phyloP scores from a whole-genome alignment of 2,797 vertebrate genomes.

The Pampus argenteus region DNA sequence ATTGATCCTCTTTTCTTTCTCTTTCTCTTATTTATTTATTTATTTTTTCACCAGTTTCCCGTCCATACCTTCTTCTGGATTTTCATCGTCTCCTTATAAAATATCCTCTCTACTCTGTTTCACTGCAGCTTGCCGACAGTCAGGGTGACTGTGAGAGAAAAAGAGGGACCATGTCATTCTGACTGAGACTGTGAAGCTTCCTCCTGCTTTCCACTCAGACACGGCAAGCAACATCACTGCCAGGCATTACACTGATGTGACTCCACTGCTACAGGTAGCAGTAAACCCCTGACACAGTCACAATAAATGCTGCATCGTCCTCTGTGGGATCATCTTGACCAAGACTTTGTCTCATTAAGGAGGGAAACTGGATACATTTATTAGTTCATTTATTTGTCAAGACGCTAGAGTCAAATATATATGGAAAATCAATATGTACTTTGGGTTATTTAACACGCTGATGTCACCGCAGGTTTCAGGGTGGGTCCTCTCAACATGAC shows the following conservation, averaged over 20 bases:
- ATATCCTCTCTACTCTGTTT: constrained; percentile 28
- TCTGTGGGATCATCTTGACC: constrained; percentile 15
- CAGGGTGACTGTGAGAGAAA: constrained; percentile 26
- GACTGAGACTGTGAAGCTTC: constrained; percentile 29
- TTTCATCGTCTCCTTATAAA: constrained; percentile 41
- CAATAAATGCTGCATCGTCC: constrained; percentile 10
- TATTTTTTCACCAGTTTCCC: background rate
- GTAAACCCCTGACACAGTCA: constrained; percentile 27
- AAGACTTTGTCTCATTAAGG: constrained; percentile 4
- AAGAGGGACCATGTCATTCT: constrained; percentile 36
- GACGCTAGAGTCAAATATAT: constrained; percentile 50
- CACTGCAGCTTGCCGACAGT: constrained; percentile 54
- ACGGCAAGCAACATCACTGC: constrained; percentile 19
- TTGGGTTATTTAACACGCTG: constrained; percentile 66
- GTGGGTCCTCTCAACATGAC: constrained; percentile 46
- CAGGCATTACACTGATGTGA: constrained; percentile 21
- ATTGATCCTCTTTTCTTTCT: constrained; percentile 30
- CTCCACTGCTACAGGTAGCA: constrained; percentile 25
- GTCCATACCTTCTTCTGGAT: constrained; percentile 42
- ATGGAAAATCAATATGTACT: constrained; percentile 45
- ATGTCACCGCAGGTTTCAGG: constrained; percentile 80
- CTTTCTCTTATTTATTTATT: too few species aligned
- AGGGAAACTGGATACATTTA: constrained; percentile 9
- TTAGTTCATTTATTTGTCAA: constrained; percentile 37
- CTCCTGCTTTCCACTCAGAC: constrained; percentile 27